A percentile compares a stretch with the other conserved stretches of the same genome.
These are phyloP conservation scores for Drosophila conformis DNA, from an alignment of 2,888 invertebrate genomes.

Conservation along the genomic window DNA sequence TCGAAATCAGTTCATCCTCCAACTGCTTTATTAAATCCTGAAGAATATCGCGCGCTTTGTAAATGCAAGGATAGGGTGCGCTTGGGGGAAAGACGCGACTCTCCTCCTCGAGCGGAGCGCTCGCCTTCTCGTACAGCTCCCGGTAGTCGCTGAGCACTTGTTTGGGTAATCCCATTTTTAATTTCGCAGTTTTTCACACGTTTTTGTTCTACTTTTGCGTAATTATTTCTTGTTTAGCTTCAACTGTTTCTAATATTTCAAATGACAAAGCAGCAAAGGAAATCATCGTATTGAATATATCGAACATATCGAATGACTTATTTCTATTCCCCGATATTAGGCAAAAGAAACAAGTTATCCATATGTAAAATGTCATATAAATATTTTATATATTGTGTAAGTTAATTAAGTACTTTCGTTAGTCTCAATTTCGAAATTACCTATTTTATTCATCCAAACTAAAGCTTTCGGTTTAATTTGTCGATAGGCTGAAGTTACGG, in stretches of 20 bases:
- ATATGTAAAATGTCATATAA: neutral
- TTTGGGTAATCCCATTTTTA: slow-evolving; percentile 54
- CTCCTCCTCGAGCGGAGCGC: slow-evolving; percentile 89
- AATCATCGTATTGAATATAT: too few relatives aligned
- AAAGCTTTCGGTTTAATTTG: neutral
- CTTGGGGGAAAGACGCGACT: slow-evolving; percentile 91
- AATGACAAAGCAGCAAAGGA: too few relatives aligned
- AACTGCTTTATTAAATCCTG: slow-evolving; percentile 85
- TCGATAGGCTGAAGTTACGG: neutral
- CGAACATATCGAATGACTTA: too few relatives aligned
- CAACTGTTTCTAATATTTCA: slow-evolving; percentile 7
- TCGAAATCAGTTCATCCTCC: slow-evolving; percentile 82
- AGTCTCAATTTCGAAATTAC: neutral
- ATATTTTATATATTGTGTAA: neutral
- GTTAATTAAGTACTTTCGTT: neutral
- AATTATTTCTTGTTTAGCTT: neutral
- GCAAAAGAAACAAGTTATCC: neutral
- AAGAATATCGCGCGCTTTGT: slow-evolving; percentile 91
- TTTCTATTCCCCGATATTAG: neutral
- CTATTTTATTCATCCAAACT: neutral
- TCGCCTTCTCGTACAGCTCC: slow-evolving; percentile 89
- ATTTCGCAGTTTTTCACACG: slow-evolving; percentile 2
- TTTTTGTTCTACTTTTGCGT: slow-evolving; percentile 7
- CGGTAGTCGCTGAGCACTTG: slow-evolving; percentile 86
- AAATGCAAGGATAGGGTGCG: slow-evolving; percentile 92